Percentiles rank a stretch among this genome's conserved stretches.
Evolutionary conservation across 1,140 invertebrate genomes (phyloP).

Genomic region (Ooceraea biroi): DNA sequence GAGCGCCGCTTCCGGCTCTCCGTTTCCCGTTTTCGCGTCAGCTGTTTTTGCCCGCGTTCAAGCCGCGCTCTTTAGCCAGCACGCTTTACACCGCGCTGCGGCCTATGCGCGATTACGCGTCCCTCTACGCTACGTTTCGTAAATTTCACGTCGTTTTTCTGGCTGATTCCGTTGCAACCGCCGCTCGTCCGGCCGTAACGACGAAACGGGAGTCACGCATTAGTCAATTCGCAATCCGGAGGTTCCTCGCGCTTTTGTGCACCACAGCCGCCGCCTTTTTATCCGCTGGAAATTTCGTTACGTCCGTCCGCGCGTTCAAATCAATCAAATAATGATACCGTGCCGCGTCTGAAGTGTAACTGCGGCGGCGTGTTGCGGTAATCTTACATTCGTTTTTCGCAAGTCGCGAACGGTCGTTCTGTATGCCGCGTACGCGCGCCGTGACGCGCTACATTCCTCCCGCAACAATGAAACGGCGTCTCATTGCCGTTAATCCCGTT

Average conservation of each 20-base stretch:
- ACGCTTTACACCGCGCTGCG: background rate
- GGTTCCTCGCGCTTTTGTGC: background rate
- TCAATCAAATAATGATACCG: background rate
- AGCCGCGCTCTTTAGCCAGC: conserved; percentile 4
- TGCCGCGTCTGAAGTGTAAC: too few relatives aligned
- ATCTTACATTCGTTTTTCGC: background rate
- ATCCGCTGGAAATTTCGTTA: background rate
- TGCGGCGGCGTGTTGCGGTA: background rate
- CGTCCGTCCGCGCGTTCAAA: background rate
- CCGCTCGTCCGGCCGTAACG: conserved; percentile 14
- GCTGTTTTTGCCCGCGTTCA: conserved; percentile 35
- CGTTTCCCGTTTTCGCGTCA: conserved; percentile 22
- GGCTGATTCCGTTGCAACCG: background rate
- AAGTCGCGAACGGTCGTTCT: background rate
- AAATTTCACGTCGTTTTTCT: conserved; percentile 18
- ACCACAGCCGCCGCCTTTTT: background rate
- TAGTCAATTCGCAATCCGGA: conserved; percentile 18
- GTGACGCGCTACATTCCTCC: background rate
- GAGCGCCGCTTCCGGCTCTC: conserved; percentile 21
- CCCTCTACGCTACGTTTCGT: conserved; percentile 2
- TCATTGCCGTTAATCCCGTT: background rate
- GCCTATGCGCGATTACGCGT: background rate
- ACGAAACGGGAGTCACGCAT: conserved; percentile 19
- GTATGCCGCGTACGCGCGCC: background rate
- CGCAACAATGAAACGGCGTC: background rate